A percentile compares a stretch with the other conserved stretches of the same genome.
These are phyloP conservation scores for Limnephilus auricula DNA, from an alignment of 2,888 invertebrate species.

Conservation along the genomic window DNA sequence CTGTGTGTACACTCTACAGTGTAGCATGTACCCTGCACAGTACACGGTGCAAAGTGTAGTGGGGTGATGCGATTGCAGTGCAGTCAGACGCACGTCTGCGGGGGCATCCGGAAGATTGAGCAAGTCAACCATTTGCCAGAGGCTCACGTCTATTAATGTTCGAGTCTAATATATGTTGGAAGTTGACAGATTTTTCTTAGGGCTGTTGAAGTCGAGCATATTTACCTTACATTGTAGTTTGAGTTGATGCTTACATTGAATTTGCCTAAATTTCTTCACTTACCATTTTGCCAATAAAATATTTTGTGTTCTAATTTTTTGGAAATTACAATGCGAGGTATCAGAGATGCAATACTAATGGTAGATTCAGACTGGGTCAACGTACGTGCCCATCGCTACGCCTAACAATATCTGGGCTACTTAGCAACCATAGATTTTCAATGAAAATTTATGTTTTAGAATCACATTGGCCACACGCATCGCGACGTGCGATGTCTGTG, in stretches of 20 bases:
- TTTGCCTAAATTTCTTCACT: neutral
- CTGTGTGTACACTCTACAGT: conserved; percentile 8
- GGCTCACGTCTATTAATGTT: neutral
- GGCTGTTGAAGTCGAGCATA: neutral
- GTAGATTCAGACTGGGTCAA: too few species aligned
- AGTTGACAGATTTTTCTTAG: neutral
- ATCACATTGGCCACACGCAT: too few species aligned
- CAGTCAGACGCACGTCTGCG: conserved; percentile 55
- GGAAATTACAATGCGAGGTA: too few species aligned
- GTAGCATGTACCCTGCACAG: neutral
- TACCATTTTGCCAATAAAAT: too few species aligned
- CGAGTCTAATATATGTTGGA: too few species aligned
- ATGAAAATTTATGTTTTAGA: too few species aligned
- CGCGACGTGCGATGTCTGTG: too few species aligned
- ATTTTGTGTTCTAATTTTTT: too few species aligned
- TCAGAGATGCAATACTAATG: too few species aligned
- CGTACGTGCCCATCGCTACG: too few species aligned
- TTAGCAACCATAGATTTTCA: too few species aligned
- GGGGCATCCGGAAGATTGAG: conserved; percentile 42
- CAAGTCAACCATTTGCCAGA: conserved; percentile 42
- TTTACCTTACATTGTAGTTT: neutral
- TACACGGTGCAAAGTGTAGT: neutral
- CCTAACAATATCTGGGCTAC: too few species aligned
- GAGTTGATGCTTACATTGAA: neutral
- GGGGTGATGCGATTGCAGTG: conserved; percentile 60